Conservation (phyloP, 2,797 vertebrate species). For the Hyperoplus immaculatus region DNA sequence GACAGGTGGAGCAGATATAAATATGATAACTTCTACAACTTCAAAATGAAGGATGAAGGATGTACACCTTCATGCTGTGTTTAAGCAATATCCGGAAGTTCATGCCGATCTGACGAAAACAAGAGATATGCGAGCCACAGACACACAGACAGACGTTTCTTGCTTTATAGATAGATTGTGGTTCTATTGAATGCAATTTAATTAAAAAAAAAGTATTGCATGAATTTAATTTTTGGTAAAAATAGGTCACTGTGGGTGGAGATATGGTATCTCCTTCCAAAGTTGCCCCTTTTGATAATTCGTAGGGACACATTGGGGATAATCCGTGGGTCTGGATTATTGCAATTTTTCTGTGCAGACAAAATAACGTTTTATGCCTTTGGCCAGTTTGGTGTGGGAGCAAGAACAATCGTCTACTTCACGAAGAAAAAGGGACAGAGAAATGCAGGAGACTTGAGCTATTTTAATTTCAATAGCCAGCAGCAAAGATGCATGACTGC, state of each 20-base stretch:
- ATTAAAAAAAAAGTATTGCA: not conserved
- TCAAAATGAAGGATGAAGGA: too few species aligned
- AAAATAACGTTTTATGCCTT: not conserved
- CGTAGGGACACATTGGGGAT: not conserved
- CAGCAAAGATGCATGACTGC: slow-evolving; percentile 44
- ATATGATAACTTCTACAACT: too few species aligned
- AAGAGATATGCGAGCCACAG: too few species aligned
- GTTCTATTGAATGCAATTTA: too few species aligned
- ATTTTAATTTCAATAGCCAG: slow-evolving; percentile 43
- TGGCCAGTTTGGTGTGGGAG: slow-evolving; percentile 1
- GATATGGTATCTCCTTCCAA: not conserved
- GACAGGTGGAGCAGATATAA: too few species aligned
- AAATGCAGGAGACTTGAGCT: slow-evolving; percentile 20
- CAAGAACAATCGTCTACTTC: slow-evolving; percentile 13
- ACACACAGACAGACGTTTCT: too few species aligned
- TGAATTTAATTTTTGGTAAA: not conserved
- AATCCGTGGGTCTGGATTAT: slow-evolving; percentile 17
- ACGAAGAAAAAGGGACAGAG: not conserved
- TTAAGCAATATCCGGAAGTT: too few species aligned
- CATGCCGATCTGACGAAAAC: too few species aligned
- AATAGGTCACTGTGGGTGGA: not conserved
- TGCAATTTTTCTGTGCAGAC: slow-evolving; percentile 13
- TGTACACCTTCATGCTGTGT: too few species aligned
- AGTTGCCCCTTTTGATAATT: not conserved
- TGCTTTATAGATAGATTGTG: too few species aligned